A percentile compares a stretch with the other conserved stretches of the same genome.
phyloP scores from a whole-genome alignment of 2,113 vertebrate species.

The Chaetodon trifascialis region DNA sequence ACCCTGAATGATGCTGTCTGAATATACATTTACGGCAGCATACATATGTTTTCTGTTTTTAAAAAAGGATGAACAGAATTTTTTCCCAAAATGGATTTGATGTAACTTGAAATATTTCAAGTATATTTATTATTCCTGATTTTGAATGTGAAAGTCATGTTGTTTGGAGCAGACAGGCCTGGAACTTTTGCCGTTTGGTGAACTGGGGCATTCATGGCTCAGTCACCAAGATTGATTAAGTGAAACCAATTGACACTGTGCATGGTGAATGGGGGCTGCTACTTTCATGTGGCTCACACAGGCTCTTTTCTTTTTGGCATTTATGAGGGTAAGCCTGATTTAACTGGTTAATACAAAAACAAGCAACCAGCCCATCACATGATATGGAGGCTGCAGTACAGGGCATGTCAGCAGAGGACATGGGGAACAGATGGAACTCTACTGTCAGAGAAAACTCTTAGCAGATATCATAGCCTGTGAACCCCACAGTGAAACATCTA shows the following conservation, averaged over 20 bases:
- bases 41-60: neutral
- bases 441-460: neutral
- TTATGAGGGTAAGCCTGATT: constrained; percentile 68
- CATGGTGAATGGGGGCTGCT: constrained; percentile 69
- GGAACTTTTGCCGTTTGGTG: constrained; percentile 28
- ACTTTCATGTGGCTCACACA: constrained; percentile 79
- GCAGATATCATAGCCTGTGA: neutral
- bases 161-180: neutral
- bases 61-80: neutral
- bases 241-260: constrained; percentile 79
- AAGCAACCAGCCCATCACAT: constrained; percentile 77
- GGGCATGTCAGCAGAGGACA: constrained; percentile 51
- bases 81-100: neutral
- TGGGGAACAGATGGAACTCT: neutral
- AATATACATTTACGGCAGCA: neutral
- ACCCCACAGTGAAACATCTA: neutral
- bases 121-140: neutral
- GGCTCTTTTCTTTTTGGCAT: constrained; percentile 75
- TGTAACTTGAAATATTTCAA: neutral
- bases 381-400: constrained; percentile 57
- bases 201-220: constrained; percentile 62
- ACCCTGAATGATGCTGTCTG: neutral
- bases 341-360: constrained; percentile 75
- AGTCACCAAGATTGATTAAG: constrained; percentile 75
- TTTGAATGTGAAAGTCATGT: neutral